Conservation (phyloP, 2,888 invertebrate genomes). For the Phrixothrix hirtus region DNA sequence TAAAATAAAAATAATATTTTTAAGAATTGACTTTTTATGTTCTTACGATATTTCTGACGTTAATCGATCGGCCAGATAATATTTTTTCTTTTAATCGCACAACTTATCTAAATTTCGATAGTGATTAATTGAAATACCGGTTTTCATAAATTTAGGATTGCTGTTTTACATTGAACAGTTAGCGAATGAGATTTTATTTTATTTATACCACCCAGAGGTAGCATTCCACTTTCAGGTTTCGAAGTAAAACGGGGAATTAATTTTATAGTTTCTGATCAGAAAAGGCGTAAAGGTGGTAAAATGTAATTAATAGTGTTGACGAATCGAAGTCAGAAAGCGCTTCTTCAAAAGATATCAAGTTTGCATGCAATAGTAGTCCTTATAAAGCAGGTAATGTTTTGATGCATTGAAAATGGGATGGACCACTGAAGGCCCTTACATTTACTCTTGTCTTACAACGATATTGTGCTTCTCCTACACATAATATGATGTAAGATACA, state of each 20-base stretch:
- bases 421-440: conserved; percentile 15
- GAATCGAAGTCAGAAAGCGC: too few species aligned
- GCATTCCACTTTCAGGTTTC: not conserved
- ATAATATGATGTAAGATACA: conserved; percentile 41
- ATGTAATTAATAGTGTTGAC: too few species aligned
- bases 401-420: conserved; percentile 17
- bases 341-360: too few species aligned
- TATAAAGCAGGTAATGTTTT: too few species aligned
- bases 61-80: not conserved
- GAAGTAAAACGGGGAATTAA: too few species aligned
- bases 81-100: not conserved
- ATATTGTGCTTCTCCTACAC: conserved; percentile 26
- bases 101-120: not conserved
- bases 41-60: not conserved
- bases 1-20: not conserved
- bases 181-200: not conserved
- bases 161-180: not conserved
- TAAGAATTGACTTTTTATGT: not conserved
- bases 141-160: not conserved
- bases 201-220: not conserved
- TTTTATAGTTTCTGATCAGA: too few species aligned
- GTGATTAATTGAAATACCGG: not conserved
- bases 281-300: too few species aligned
- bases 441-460: conserved; percentile 25
- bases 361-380: too few species aligned